Conservation (phyloP, 35 echinoderm and acorn worm species). For the Antedon bifida region DNA sequence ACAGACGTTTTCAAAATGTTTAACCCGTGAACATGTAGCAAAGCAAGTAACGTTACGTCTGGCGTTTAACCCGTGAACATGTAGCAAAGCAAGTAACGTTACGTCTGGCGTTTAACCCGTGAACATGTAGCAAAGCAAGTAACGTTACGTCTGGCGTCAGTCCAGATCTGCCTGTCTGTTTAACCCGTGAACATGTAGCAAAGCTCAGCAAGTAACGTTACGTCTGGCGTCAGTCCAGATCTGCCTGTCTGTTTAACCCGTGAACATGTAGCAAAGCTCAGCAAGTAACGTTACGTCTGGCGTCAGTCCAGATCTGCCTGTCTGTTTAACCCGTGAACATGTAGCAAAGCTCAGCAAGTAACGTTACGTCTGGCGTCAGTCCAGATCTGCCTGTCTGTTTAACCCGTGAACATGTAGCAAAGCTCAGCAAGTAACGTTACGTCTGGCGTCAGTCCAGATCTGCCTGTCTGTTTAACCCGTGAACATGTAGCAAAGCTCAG, state of each 20-base stretch:
- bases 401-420: neutral
- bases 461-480: neutral
- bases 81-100: neutral
- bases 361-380: too few relatives aligned
- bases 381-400: too few relatives aligned
- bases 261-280: neutral
- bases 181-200: neutral
- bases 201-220: neutral
- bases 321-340: neutral
- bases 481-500: neutral
- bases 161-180: too few relatives aligned
- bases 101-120: neutral
- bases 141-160: too few relatives aligned
- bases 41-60: neutral
- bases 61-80: neutral
- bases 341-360: neutral
- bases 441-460: too few relatives aligned
- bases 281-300: neutral
- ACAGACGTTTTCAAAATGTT: neutral
- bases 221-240: too few relatives aligned
- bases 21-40: neutral
- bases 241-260: neutral
- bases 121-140: neutral
- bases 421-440: neutral
- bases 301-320: too few relatives aligned